These are phyloP conservation scores for Drosophila percnosoma DNA, from an alignment of 2,888 invertebrate species.

Conservation along the genomic window DNA sequence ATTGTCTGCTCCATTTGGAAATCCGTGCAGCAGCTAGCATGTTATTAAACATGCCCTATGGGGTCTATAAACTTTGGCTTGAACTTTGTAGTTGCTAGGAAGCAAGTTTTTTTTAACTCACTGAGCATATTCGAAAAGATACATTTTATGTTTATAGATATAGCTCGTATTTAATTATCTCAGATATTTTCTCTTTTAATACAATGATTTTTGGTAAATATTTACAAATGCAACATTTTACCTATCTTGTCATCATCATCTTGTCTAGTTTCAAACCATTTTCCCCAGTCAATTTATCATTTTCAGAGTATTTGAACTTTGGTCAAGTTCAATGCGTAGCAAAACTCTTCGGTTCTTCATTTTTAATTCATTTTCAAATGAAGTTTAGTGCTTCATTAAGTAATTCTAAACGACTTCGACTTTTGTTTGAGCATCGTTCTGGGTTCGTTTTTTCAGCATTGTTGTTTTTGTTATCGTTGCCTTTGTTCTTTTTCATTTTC, in stretches of 20 bases:
- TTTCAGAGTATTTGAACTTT: conserved; percentile 17
- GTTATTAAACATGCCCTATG: not conserved
- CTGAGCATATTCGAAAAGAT: not conserved
- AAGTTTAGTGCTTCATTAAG: conserved; percentile 74
- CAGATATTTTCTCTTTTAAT: not conserved
- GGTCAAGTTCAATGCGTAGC: not conserved
- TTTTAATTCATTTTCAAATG: conserved; percentile 33
- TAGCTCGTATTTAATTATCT: not conserved
- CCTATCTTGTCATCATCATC: no score
- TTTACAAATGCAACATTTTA: not conserved
- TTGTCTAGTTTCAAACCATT: not conserved
- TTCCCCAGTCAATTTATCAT: not conserved
- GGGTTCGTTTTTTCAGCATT: not conserved
- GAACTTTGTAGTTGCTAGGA: not conserved
- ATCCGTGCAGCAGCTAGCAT: conserved; percentile 32
- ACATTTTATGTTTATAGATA: not conserved
- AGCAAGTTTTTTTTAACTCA: not conserved
- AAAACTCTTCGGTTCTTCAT: conserved; percentile 13
- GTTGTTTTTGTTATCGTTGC: conserved; percentile 15
- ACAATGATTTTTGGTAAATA: not conserved
- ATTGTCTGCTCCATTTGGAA: conserved; percentile 44
- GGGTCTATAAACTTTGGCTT: conserved; percentile 9
- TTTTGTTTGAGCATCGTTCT: conserved; percentile 45
- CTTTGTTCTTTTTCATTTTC: conserved; percentile 40
- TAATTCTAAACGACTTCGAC: conserved; percentile 60